Evolutionary conservation across 2,113 vertebrate species (phyloP).

Genomic region (Isichthys henryi): DNA sequence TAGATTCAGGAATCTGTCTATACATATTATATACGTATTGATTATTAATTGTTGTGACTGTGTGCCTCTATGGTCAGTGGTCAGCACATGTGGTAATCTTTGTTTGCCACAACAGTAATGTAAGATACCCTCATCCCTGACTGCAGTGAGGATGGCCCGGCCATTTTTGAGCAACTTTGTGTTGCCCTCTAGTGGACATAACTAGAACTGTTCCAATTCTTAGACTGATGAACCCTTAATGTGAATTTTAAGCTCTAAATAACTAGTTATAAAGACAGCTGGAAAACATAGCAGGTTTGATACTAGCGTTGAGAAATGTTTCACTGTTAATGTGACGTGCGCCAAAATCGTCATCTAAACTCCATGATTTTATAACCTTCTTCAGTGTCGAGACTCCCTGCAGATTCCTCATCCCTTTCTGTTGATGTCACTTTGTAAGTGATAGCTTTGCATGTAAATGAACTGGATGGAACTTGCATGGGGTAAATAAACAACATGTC

Average conservation of each 20-base stretch:
- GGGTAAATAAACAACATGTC: background rate
- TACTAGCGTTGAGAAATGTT: background rate
- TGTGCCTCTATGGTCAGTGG: background rate
- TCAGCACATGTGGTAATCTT: background rate
- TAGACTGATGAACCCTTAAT: background rate
- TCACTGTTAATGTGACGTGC: background rate
- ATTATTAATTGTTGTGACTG: background rate
- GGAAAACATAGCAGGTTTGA: background rate
- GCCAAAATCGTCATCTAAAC: background rate
- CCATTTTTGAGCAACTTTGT: background rate
- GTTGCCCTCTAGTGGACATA: slow-evolving; percentile 7
- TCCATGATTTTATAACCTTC: background rate
- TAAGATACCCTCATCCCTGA: background rate
- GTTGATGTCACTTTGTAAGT: background rate
- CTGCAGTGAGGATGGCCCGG: background rate
- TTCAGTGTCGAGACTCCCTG: background rate
- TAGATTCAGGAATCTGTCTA: background rate
- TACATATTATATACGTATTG: background rate
- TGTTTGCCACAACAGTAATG: background rate
- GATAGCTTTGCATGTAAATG: background rate
- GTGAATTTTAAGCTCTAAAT: background rate
- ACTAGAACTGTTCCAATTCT: background rate
- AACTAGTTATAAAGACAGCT: background rate
- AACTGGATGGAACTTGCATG: too few species aligned
- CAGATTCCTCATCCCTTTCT: background rate